Base-by-base conservation (phyloP, 2,797 vertebrate species). In the Orestias chungarensis region DNA sequence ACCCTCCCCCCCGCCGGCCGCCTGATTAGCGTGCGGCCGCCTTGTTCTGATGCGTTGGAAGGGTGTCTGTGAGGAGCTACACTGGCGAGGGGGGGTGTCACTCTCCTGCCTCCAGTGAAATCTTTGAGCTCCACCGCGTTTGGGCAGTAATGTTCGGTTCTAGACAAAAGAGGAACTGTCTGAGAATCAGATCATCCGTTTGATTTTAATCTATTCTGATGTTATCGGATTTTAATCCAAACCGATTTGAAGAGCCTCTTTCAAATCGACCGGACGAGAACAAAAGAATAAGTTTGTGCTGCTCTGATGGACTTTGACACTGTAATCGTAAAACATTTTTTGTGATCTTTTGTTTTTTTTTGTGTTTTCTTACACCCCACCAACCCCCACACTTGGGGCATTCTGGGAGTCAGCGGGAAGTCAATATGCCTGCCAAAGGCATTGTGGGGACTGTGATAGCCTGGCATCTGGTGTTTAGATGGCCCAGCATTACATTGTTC, bases 111-210 rank as follows among this genome's bases (percentile, higher is more conserved):
- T 82, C 78, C 76, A 80, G 67, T 85, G 86, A 81, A 83, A 83
- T 89, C 84, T 87, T 76, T 87, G 75, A 73, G 71, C 67, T 62
- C 1, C 52, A 79, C 31, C 78, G n/a, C n/a, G 80, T 86, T 78
- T 27, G 43, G 68, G 61, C 70, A 4, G 33, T 78, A 74, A 44
- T 46, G 59, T 74, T 49, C 40, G 7, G 38, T 88, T 66, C 7
- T 3, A 78, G 78, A 90, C 85, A 88, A 89, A 88, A 82, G 86
- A 62, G 77, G 73, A 87, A 76, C 86, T 86, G 82, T 84, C 87
- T 79, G 20, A 86, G 83, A 87, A 82, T 83, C 86, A 73, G 73
- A 88, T 84, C 85, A 76, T 79, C 79, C 76, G 64, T 84, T 75
- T 82, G 78, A 88, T 87, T 87, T 87, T 59, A 67, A 82, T 78